These are phyloP conservation scores for Akabosia matsudoensis DNA, from an alignment of 1,140 invertebrate genomes.

Conservation along the genomic window DNA sequence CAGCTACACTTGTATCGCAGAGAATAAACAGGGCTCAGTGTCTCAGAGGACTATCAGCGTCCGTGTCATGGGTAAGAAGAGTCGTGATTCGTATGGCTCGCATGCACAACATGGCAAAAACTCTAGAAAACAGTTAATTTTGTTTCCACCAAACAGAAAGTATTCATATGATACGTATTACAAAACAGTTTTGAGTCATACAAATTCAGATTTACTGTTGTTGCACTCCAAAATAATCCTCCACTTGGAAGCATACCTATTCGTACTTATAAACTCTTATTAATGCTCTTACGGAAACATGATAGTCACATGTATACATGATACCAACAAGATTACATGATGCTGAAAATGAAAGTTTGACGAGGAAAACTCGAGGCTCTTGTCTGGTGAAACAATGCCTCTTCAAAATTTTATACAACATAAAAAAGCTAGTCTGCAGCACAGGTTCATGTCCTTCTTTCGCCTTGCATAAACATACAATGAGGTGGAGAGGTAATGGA, in stretches of 20 bases:
- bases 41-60: conserved; percentile 77
- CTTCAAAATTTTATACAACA: background rate
- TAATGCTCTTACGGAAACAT: background rate
- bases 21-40: conserved; percentile 69
- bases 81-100: background rate
- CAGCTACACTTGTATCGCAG: conserved; percentile 64
- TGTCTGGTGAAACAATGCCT: background rate
- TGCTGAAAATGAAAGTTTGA: conserved; percentile 25
- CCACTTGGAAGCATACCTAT: too few species aligned
- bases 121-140: background rate
- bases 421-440: too few species aligned
- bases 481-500: too few species aligned
- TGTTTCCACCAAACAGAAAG: background rate
- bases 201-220: too few species aligned
- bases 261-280: background rate
- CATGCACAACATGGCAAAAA: background rate
- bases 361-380: conserved; percentile 5
- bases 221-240: too few species aligned
- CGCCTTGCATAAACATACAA: too few species aligned
- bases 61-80: conserved; percentile 71
- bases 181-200: background rate
- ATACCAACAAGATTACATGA: conserved; percentile 9
- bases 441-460: too few species aligned
- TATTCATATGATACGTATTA: background rate
- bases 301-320: background rate